Conservation (phyloP, 2,888 invertebrate species). For the Dendrolimus pini region DNA sequence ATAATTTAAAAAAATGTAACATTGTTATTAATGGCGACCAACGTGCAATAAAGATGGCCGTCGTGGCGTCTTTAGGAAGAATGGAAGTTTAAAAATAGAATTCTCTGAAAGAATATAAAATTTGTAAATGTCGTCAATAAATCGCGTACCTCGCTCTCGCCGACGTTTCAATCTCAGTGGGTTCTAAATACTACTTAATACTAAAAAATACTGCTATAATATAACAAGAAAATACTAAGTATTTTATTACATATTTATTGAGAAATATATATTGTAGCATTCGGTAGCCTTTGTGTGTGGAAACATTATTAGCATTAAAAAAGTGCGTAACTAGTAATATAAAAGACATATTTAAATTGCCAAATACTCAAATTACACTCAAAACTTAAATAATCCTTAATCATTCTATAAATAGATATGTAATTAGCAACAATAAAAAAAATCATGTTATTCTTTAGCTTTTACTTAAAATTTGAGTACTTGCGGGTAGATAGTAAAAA, state of each 20-base stretch:
- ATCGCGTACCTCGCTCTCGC: slow-evolving; percentile 11
- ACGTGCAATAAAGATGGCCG: no score
- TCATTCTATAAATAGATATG: no score
- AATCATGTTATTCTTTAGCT: no score
- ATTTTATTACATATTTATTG: slow-evolving; percentile 62
- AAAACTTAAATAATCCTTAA: no score
- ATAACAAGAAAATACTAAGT: slow-evolving; percentile 43
- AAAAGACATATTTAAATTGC: no score
- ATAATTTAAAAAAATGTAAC: no score
- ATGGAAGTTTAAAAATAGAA: no score
- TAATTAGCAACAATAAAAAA: no score
- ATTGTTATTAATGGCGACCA: no score
- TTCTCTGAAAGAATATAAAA: no score
- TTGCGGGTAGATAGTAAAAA: neutral
- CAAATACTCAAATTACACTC: no score
- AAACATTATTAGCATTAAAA: slow-evolving; percentile 15
- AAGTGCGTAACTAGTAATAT: neutral
- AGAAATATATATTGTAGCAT: slow-evolving; percentile 32
- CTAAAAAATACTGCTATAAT: slow-evolving; percentile 66
- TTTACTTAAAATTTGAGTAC: neutral
- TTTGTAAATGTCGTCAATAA: neutral
- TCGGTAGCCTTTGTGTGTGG: slow-evolving; percentile 50
- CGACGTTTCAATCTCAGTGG: slow-evolving; percentile 55
- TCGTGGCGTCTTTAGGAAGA: no score
- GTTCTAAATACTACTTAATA: slow-evolving; percentile 63